phyloP scores from a whole-genome alignment of 2,888 invertebrate genomes.

The Euspilapteryx auroguttella region DNA sequence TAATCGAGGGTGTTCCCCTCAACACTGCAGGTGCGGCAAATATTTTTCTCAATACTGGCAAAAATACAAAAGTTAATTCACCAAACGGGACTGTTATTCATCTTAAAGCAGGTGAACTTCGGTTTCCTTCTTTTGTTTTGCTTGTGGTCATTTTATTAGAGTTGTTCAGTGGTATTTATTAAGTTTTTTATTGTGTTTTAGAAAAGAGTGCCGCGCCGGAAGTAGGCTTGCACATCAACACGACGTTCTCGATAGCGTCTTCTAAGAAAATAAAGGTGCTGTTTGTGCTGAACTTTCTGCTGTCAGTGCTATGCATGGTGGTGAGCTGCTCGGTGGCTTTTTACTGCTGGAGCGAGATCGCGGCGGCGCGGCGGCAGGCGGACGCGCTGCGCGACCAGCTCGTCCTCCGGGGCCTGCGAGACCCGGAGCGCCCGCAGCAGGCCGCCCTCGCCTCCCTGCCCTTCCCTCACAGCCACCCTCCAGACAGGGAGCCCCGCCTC shows the following conservation, averaged over 20 bases:
- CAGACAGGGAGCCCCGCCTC: slow-evolving; percentile 23
- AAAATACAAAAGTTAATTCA: slow-evolving; percentile 30
- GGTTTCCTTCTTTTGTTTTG: slow-evolving; percentile 3
- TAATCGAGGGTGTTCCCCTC: slow-evolving; percentile 41
- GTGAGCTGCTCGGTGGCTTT: slow-evolving; percentile 38
- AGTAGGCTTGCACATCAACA: slow-evolving; percentile 49
- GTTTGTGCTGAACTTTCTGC: slow-evolving; percentile 42
- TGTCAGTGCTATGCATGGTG: slow-evolving; percentile 38
- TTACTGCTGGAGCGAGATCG: slow-evolving; percentile 47
- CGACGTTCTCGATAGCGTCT: slow-evolving; percentile 49
- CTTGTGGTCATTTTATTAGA: too few species aligned
- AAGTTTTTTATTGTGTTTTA: slow-evolving; percentile 20
- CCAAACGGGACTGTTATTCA: slow-evolving; percentile 45
- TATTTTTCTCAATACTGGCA: slow-evolving; percentile 46
- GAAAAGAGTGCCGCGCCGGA: slow-evolving; percentile 30
- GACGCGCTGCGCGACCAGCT: slow-evolving; percentile 36
- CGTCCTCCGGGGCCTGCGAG: slow-evolving; percentile 22
- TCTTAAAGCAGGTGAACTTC: slow-evolving; percentile 43
- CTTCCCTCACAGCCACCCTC: slow-evolving; percentile 14
- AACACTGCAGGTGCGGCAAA: slow-evolving; percentile 43
- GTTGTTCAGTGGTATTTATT: too few species aligned
- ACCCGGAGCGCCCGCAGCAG: slow-evolving; percentile 20
- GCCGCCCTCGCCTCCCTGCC: slow-evolving; percentile 23
- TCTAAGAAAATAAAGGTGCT: slow-evolving; percentile 51
- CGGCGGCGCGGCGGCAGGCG: slow-evolving; percentile 34